Conservation (phyloP, 1,140 invertebrate genomes). For the Bombus balteatus region DNA sequence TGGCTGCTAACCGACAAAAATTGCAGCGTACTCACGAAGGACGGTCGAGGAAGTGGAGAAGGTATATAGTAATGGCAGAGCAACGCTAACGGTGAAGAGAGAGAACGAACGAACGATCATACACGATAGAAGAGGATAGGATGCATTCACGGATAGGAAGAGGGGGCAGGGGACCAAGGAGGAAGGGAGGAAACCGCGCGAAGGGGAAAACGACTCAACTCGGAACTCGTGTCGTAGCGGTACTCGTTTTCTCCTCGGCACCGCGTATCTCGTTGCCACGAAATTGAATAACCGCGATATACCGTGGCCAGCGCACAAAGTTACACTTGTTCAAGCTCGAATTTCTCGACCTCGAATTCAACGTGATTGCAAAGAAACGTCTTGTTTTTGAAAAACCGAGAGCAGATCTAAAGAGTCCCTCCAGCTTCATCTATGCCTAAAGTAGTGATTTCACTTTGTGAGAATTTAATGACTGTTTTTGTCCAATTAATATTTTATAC, state of each 20-base stretch:
- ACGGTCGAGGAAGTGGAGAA: slow-evolving; percentile 56
- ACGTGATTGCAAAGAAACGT: not conserved
- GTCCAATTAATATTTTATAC: too few relatives aligned
- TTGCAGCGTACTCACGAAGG: slow-evolving; percentile 58
- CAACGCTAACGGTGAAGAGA: slow-evolving; percentile 10
- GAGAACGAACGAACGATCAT: not conserved
- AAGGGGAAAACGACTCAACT: slow-evolving; percentile 65
- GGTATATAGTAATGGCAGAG: slow-evolving; percentile 33
- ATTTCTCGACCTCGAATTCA: slow-evolving; percentile 7
- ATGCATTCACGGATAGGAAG: rapidly evolving
- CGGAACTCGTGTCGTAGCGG: slow-evolving; percentile 63
- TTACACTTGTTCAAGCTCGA: not conserved
- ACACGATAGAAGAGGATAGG: not conserved
- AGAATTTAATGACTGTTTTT: not conserved
- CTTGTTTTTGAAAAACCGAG: not conserved
- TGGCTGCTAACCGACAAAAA: slow-evolving; percentile 62
- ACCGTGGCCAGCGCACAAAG: not conserved
- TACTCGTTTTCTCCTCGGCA: slow-evolving; percentile 65
- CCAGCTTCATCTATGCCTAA: not conserved
- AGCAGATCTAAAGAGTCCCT: not conserved
- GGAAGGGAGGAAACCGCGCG: slow-evolving; percentile 35
- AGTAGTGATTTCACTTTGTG: not conserved
- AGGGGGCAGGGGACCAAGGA: not conserved
- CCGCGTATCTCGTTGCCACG: slow-evolving; percentile 63
- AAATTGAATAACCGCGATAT: slow-evolving; percentile 65